Evolutionary conservation across 2,888 invertebrate species (phyloP), one percentile per base, ranked within the genome.

Genomic region (Pandemis heparana): DNA sequence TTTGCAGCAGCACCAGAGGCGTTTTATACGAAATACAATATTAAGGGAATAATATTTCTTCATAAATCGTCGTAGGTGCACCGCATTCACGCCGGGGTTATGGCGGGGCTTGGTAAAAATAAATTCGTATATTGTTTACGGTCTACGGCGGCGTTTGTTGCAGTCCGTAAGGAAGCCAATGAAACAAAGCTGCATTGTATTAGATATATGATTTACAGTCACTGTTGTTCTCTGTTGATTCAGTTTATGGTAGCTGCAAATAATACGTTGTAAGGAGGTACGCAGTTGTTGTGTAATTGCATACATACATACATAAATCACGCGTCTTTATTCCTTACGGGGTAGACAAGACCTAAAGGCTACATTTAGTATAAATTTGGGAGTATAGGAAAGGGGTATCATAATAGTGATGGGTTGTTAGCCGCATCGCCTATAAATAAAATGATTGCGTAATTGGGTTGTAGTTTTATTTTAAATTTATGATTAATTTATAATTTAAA

Each of bases 31-130:
- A 77, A 81, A 79, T 79, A 79, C 75, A 79, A 86, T 88, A 87
- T 87, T 83, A 85, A 82, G 79, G 77, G 83, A 81, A 84, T 84
- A 82, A 85, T 87, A 85, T 87, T 84, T 83, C 84, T 84, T 81
- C 84, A 85, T 87, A 87, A 85, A 88, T 86, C 83, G 85, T 75
- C 77, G 82, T 70, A 76, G 79, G 83, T 83, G 78, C 77, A 79
- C 77, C 77, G 76, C 77, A 79, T 76, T 80, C 80, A 78, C 51
- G 64, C 56, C 39, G 6, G 64, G 73, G 63, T 69, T 69, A 73
- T 43, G 73, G 53, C n/a, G 18, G 43, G 39, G 66, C 66, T 67
- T 74, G 65, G 65, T 65, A 74, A 74, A 74, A 74, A 65, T 74
- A 70, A 74, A 74, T 70, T 74, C 61, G 65, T 65, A 41, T 64